These are phyloP conservation scores for Hirtodrosophila alboralis DNA, from an alignment of 2,888 invertebrate species.

Conservation along the genomic window DNA sequence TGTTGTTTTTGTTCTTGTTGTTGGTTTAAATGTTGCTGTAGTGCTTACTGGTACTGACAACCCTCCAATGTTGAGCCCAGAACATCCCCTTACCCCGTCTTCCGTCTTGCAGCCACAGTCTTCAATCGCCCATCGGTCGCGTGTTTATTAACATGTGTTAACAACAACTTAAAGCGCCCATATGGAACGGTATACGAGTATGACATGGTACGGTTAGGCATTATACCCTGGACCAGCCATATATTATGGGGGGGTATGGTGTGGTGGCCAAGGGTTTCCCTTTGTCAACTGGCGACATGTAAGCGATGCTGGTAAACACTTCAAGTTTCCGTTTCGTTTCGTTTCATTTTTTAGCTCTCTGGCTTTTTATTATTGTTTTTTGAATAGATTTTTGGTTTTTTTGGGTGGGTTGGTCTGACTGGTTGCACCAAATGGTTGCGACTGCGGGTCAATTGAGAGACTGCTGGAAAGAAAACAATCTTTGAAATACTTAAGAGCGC, in stretches of 20 bases:
- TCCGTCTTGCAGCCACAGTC: too few species aligned
- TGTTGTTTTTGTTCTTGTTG: slow-evolving; percentile 27
- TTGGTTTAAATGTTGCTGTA: slow-evolving; percentile 23
- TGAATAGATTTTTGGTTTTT: slow-evolving; percentile 29
- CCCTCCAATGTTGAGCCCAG: slow-evolving; percentile 42
- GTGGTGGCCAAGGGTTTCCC: slow-evolving; percentile 30
- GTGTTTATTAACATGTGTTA: slow-evolving; percentile 81
- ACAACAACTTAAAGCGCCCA: slow-evolving; percentile 80
- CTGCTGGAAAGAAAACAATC: slow-evolving; percentile 16
- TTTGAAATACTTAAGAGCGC: slow-evolving; percentile 14
- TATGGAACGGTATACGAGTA: slow-evolving; percentile 65
- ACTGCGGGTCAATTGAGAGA: slow-evolving; percentile 56
- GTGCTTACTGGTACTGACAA: slow-evolving; percentile 72
- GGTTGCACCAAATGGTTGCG: slow-evolving; percentile 3
- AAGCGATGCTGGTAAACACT: slow-evolving; percentile 80
- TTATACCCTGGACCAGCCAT: slow-evolving; percentile 2
- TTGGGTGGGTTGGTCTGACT: slow-evolving; percentile 2
- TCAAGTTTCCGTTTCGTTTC: slow-evolving; percentile 71
- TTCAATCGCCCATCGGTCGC: slow-evolving; percentile 48
- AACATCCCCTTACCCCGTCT: slow-evolving; percentile 3
- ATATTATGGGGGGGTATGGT: slow-evolving; percentile 15
- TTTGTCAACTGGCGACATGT: slow-evolving; percentile 57
- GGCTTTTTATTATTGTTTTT: slow-evolving; percentile 21
- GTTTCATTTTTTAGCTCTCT: slow-evolving; percentile 29
- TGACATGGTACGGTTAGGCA: not conserved